These are phyloP conservation scores for Pomacea canaliculata DNA, from an alignment of 2,888 invertebrate species.

Conservation along the genomic window DNA sequence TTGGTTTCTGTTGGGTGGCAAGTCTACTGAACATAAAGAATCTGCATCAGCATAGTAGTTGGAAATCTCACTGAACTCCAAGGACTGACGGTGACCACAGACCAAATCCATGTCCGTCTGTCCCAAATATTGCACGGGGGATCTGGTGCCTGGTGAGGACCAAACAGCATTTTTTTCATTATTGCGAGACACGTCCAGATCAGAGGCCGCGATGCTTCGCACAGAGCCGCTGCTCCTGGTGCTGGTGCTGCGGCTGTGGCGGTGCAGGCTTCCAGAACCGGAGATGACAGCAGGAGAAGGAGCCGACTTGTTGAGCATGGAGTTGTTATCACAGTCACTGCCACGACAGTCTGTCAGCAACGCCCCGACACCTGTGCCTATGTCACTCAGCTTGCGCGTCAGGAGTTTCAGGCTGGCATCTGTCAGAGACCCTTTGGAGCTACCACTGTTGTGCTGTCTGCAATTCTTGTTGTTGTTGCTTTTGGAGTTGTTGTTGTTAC, in stretches of 20 bases:
- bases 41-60: constrained; percentile 31
- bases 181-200: not conserved
- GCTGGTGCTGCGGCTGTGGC: constrained; percentile 14
- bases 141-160: constrained; percentile 1
- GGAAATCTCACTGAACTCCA: constrained; percentile 42
- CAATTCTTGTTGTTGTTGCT: constrained; percentile 21
- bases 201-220: not conserved
- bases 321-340: constrained; percentile 24
- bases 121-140: constrained; percentile 30
- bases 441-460: constrained; percentile 14
- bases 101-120: constrained; percentile 27
- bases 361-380: constrained; percentile 17
- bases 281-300: not conserved
- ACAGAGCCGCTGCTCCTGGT: constrained; percentile 13
- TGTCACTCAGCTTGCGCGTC: constrained; percentile 25
- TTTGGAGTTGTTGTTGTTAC: constrained; percentile 34
- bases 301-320: constrained; percentile 9
- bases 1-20: not conserved
- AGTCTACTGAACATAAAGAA: constrained; percentile 15
- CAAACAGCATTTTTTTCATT: not conserved
- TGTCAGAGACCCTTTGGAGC: constrained; percentile 20
- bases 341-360: constrained; percentile 25
- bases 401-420: constrained; percentile 20
- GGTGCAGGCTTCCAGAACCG: constrained; percentile 1
- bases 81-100: constrained; percentile 9